Evolutionary conservation across 1,140 invertebrate species (phyloP).

Genomic region (Lepidurus couesii): DNA sequence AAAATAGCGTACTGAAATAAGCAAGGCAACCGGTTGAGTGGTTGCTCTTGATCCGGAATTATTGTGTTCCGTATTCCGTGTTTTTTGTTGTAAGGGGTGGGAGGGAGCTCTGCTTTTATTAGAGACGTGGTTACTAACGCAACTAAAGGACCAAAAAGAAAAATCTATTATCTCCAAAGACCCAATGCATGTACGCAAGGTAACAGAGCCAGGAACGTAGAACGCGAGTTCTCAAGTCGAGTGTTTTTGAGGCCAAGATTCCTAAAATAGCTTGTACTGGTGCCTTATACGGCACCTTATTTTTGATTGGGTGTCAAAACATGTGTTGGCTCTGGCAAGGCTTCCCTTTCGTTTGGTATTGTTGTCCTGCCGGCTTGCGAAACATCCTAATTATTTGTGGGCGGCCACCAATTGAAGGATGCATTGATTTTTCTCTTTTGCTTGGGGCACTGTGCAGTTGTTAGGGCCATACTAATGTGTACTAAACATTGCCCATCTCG

Average conservation of each 20-base stretch:
- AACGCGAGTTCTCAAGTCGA: too few relatives aligned
- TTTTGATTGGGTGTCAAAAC: neutral
- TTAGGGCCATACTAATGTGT: neutral
- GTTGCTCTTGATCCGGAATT: too few relatives aligned
- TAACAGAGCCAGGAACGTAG: too few relatives aligned
- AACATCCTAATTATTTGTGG: neutral
- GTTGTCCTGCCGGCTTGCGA: neutral
- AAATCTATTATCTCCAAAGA: too few relatives aligned
- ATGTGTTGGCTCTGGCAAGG: neutral
- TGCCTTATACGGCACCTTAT: neutral
- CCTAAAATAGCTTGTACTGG: neutral
- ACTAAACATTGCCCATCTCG: neutral
- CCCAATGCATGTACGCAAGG: too few relatives aligned
- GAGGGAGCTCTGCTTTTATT: too few relatives aligned
- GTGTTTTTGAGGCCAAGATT: neutral
- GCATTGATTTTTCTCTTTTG: neutral
- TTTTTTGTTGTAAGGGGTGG: too few relatives aligned
- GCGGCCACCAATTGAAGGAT: neutral
- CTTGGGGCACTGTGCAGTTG: neutral
- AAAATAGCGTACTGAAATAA: too few relatives aligned
- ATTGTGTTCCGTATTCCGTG: too few relatives aligned
- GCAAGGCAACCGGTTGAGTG: too few relatives aligned
- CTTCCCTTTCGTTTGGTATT: neutral
- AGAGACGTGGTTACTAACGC: too few relatives aligned
- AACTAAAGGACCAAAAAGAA: too few relatives aligned